Percentiles rank a stretch among this genome's conserved stretches.
These are phyloP conservation scores for Pipistrellus kuhlii DNA, from an alignment of 2,797 vertebrate species.

Conservation along the genomic window DNA sequence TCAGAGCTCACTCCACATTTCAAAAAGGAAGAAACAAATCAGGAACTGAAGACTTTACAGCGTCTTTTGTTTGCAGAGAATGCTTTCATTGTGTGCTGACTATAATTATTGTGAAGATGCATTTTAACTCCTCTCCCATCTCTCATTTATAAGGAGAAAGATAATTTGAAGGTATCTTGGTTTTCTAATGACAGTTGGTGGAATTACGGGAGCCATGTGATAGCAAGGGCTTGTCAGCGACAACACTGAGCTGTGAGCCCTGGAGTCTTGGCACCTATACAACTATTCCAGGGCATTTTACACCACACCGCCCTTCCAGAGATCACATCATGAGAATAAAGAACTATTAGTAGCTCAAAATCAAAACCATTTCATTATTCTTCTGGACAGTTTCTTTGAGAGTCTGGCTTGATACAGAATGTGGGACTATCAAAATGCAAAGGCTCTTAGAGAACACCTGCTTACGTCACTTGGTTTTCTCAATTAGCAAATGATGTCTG, in stretches of 20 bases:
- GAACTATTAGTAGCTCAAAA: neutral
- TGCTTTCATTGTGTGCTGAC: constrained; percentile 44
- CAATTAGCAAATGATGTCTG: constrained; percentile 10
- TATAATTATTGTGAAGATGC: constrained; percentile 63
- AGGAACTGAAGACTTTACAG: constrained; percentile 48
- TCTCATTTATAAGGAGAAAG: neutral
- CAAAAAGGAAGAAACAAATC: constrained; percentile 71
- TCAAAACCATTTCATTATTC: neutral
- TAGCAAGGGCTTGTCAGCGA: neutral
- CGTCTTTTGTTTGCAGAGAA: constrained; percentile 56
- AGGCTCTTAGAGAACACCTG: neutral
- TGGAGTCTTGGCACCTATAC: fast-evolving
- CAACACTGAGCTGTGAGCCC: neutral
- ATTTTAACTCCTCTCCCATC: constrained; percentile 9
- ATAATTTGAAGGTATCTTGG: neutral
- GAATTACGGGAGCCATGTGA: neutral
- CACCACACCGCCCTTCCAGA: neutral
- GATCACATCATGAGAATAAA: neutral
- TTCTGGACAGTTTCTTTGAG: neutral
- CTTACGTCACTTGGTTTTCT: neutral
- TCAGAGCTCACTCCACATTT: constrained; percentile 71
- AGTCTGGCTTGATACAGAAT: neutral
- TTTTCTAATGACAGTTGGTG: neutral
- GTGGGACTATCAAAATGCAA: neutral
- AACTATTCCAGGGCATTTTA: neutral